Evolutionary conservation across 1,140 invertebrate species (phyloP), one percentile per base, ranked within the genome.

Genomic region (Lepidurus packardi): DNA sequence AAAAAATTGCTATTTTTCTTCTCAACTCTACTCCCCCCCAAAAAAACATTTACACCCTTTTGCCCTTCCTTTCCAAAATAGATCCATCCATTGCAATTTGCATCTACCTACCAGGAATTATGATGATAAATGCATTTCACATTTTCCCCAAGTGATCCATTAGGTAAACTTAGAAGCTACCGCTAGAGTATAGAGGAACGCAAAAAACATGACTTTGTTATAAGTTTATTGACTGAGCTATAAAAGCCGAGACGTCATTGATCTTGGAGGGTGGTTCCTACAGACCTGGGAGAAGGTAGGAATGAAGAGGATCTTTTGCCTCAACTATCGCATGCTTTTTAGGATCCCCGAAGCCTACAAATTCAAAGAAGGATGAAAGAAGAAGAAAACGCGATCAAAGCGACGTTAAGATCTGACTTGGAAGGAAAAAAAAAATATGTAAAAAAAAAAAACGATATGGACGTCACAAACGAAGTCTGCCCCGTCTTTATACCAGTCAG

Each of bases 11-110:
- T n/a, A 9, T n/a, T 65, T 65, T 16, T 65, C 53, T 65, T 65
- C 53, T 65, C 53, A 65, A 21, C 53, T 65, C 53, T 65, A 21
- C 53, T 65, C 53, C 16, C 7, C 21, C 21, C 6, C 3, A 47
- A 65, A 65, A 65, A 65, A 65, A 9, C 13, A 3, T 34, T 34
- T 34, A 34, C 34, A 34, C 34, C 34, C 4, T 34, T 65, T 65
- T 65, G 53, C 21, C 53, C 53, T 65, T 65, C 53, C 53, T 65
- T 65, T 65, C 53, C 53, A 65, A 65, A 65, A 21, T 65, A 65
- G 53, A 65, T 65, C 16, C 21, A 65, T 16, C 53, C 53, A 65
- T 65, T 65, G 53, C 21, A 65, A 65, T 65, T 65, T 65, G 21
- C 53, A 65, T 65, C 13, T 65, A 0, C 53, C 13, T 7, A 65